These are phyloP conservation scores for Ifrita kowaldi DNA, from an alignment of 2,113 vertebrate species.

Conservation along the genomic window DNA sequence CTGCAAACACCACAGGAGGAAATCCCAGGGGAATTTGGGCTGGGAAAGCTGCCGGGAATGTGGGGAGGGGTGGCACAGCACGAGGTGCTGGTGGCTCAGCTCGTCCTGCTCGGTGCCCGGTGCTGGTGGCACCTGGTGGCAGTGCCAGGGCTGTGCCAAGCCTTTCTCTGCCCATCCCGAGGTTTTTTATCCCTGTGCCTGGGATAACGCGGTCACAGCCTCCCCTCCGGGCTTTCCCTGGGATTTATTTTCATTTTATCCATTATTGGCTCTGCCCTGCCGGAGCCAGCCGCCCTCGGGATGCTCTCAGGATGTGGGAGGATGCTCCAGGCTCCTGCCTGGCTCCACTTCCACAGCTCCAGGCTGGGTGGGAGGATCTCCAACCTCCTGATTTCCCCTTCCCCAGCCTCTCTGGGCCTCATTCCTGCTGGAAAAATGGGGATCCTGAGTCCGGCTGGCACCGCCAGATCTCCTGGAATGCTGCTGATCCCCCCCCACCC, in stretches of 20 bases:
- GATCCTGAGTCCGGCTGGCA: background rate
- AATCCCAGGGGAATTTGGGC: background rate
- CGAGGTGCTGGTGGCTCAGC: background rate
- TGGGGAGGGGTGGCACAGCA: too few relatives aligned
- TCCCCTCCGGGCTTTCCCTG: background rate
- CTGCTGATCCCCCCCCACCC: background rate
- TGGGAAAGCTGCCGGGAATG: background rate
- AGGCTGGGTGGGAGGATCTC: background rate
- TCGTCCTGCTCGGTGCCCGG: background rate
- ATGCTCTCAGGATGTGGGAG: background rate
- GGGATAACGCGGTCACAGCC: fast-evolving
- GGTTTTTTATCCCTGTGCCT: fast-evolving
- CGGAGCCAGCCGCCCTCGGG: background rate
- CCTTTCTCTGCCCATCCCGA: background rate
- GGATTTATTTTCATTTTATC: background rate
- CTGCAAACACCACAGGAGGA: background rate
- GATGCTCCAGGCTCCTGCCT: background rate
- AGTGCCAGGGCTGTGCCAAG: background rate
- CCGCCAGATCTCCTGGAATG: fast-evolving
- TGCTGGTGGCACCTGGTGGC: background rate
- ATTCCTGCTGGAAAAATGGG: background rate
- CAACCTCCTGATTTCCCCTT: fast-evolving
- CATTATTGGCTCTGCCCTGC: background rate
- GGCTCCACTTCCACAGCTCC: background rate
- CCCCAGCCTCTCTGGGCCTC: background rate